These are phyloP conservation scores for Tetramorium alpestre DNA, from an alignment of 1,140 invertebrate genomes.

Conservation along the genomic window DNA sequence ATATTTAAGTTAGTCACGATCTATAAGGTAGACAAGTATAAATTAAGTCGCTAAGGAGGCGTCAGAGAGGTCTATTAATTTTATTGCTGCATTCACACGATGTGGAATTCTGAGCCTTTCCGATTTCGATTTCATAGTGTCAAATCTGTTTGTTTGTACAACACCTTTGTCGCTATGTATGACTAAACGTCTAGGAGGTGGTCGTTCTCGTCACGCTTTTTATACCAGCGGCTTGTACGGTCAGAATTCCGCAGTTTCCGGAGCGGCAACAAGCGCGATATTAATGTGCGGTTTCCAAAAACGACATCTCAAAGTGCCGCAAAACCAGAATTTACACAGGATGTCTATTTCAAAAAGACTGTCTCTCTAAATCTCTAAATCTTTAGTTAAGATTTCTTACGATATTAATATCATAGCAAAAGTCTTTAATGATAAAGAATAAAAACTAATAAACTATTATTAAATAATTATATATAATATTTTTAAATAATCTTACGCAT, in stretches of 20 bases:
- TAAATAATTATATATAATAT: neutral
- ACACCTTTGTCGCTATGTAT: conserved; percentile 10
- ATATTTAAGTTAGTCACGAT: conserved; percentile 1
- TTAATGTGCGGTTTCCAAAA: conserved; percentile 52
- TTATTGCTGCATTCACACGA: conserved; percentile 15
- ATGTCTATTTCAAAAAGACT: conserved; percentile 32
- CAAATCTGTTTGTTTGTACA: conserved; percentile 28
- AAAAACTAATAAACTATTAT: neutral
- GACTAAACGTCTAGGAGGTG: conserved; percentile 47
- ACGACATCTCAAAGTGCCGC: neutral
- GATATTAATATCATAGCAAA: neutral
- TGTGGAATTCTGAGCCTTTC: conserved; percentile 22
- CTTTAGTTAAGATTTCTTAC: conserved; percentile 18
- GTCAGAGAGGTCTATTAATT: conserved; percentile 34
- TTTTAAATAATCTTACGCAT: neutral
- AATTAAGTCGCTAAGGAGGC: conserved; percentile 23
- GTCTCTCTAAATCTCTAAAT: neutral
- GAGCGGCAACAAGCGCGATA: conserved; percentile 36
- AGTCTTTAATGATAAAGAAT: neutral
- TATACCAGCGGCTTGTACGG: conserved; percentile 36
- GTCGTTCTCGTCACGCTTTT: conserved; percentile 61
- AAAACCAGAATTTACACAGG: neutral
- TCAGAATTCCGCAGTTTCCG: conserved; percentile 62
- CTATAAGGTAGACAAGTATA: conserved; percentile 8
- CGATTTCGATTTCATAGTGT: conserved; percentile 11